phyloP scores from a whole-genome alignment of 1,140 invertebrate species.

The Hyphantria cunea region DNA sequence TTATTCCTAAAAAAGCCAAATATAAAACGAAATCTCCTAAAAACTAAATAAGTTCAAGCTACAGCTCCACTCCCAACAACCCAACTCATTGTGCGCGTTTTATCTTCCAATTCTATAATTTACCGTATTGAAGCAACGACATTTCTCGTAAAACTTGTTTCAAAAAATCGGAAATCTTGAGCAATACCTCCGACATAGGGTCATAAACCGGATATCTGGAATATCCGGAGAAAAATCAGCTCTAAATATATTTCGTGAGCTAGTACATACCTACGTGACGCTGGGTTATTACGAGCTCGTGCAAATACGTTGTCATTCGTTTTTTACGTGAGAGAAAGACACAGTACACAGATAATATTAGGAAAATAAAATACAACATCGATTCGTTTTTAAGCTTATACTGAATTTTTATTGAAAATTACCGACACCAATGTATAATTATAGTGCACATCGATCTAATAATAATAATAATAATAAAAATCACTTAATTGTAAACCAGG shows the following conservation, averaged over 20 bases:
- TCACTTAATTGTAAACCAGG: too few species aligned
- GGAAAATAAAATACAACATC: too few species aligned
- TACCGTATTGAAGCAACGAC: slow-evolving; percentile 13
- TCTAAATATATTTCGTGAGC: slow-evolving; percentile 21
- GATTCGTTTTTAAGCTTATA: too few species aligned
- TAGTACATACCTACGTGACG: slow-evolving; percentile 18
- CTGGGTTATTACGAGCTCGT: slow-evolving; percentile 23
- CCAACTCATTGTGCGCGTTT: not conserved
- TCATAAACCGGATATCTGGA: slow-evolving; percentile 24
- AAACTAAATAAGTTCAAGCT: not conserved
- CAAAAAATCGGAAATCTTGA: slow-evolving; percentile 9
- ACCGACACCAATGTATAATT: too few species aligned
- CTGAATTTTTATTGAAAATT: too few species aligned
- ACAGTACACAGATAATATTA: too few species aligned
- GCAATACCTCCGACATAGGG: slow-evolving; percentile 6
- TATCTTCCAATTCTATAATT: slow-evolving; percentile 18
- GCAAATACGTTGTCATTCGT: slow-evolving; percentile 8
- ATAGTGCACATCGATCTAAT: too few species aligned
- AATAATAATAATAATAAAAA: too few species aligned
- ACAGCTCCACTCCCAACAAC: not conserved
- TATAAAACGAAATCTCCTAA: not conserved
- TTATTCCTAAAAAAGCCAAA: not conserved
- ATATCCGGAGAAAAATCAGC: slow-evolving; percentile 28
- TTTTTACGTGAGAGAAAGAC: not conserved
- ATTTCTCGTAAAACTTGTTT: slow-evolving; percentile 7